Evolutionary conservation across 2,797 vertebrate species (phyloP).

Genomic region (Prionace glauca): DNA sequence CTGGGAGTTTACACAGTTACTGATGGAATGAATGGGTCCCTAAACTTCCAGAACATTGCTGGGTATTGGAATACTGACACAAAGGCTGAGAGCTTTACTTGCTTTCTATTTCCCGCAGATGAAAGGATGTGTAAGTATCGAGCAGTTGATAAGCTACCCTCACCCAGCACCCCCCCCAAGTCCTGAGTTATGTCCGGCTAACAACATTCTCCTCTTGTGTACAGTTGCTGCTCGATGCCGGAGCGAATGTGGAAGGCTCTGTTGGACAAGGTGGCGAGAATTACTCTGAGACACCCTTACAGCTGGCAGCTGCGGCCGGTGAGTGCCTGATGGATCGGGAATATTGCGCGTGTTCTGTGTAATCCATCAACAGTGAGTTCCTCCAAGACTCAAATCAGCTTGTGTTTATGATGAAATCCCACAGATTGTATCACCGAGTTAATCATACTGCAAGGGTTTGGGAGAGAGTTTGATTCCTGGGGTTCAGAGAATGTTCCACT

Average conservation of each 20-base stretch:
- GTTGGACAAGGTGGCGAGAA: constrained; percentile 91
- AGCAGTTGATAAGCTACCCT: background rate
- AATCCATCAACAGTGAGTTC: background rate
- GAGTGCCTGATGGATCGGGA: constrained; percentile 43
- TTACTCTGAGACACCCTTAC: constrained; percentile 92
- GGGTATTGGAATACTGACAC: background rate
- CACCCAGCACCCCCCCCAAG: background rate
- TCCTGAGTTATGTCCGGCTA: background rate
- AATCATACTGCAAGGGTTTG: background rate
- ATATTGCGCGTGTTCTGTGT: background rate
- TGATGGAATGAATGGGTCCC: background rate
- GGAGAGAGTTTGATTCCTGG: background rate
- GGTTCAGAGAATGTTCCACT: background rate
- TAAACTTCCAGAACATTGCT: background rate
- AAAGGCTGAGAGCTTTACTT: background rate
- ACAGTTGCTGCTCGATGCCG: constrained; percentile 86
- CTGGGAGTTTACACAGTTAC: background rate
- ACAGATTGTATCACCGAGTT: background rate
- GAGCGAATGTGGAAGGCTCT: constrained; percentile 88
- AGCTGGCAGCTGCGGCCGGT: constrained; percentile 92
- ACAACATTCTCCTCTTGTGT: constrained; percentile 45
- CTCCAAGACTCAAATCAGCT: background rate
- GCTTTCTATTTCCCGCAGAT: background rate
- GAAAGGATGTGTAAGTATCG: background rate
- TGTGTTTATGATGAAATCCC: background rate